Evolutionary conservation across 2,888 invertebrate genomes (phyloP), one percentile per base, ranked within the genome.

Genomic region (Lumbricus terrestris): DNA sequence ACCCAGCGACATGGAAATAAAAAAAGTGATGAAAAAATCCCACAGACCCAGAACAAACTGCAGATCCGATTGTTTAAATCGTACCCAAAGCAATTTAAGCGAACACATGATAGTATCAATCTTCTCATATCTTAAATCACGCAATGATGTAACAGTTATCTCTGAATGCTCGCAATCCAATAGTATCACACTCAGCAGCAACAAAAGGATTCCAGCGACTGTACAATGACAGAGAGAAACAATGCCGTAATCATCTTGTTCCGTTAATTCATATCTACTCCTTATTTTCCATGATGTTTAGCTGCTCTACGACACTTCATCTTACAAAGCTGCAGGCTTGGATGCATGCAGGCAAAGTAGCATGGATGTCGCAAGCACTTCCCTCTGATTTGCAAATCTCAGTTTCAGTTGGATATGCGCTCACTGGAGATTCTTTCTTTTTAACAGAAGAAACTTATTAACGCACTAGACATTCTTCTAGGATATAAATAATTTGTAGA

Each of bases 401-500:
- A n/a, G n/a, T n/a, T 47, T n/a, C n/a, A n/a, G 47, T 47, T 47
- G 47, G 47, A 47, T 18, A 47, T 18, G 47, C 47, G 18, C 47
- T 47, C 47, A 47, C 23, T 47, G 47, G 47, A 47, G 11, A 47
- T 29, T 8, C n/a, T n/a, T 69, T 29, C n/a, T 69, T n/a, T 29
- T 69, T 69, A n/a, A 33, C 3, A 85, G 23, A 85, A 37, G 15
- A 15, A 15, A 33, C 23, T 85, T 34, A 85, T 85, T 29, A 35
- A 85, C 34, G 23, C 23, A 23, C 85, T 35, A 85, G 37, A 0
- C 5, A 85, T 35, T 85, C 35, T 85, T 18, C n/a, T 85, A 83
- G 40, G 42, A 89, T 23, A 47, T 83, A 35, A 37, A 16, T 34
- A 94, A 92, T 88, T 93, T 92, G 90, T 92, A 93, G 33, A 95